These are phyloP conservation scores for Siderastrea radians DNA, from an alignment of 92 coral and sea anemone genomes.

Conservation along the genomic window DNA sequence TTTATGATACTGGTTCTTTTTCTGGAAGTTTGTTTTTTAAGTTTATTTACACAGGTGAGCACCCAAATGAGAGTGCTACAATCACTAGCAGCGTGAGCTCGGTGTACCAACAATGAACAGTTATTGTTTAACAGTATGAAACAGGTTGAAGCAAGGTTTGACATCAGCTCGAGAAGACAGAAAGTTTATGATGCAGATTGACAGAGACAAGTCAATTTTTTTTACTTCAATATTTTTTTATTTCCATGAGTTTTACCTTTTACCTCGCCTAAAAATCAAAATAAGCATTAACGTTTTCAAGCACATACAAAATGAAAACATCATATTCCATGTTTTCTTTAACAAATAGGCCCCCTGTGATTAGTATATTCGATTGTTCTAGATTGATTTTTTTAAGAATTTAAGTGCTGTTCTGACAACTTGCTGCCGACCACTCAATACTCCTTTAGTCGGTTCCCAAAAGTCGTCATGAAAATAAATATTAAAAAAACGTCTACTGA, in stretches of 20 bases:
- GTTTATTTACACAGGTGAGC: conserved; percentile 49
- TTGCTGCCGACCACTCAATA: not conserved
- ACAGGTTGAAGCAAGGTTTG: not conserved
- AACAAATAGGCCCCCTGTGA: not conserved
- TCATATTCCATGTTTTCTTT: not conserved
- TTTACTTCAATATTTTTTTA: no score
- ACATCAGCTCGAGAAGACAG: not conserved
- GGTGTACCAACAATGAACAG: not conserved
- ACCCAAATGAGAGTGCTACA: not conserved
- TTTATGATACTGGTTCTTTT: not conserved
- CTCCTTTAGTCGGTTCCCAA: not conserved
- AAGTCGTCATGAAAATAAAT: no score
- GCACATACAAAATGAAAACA: not conserved
- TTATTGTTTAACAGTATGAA: not conserved
- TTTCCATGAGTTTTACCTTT: no score
- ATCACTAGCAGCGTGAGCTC: conserved; percentile 5
- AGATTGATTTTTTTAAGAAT: not conserved
- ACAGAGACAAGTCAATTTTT: no score
- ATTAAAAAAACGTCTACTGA: no score
- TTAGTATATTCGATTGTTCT: not conserved
- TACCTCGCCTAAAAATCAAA: no score
- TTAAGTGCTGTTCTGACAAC: not conserved
- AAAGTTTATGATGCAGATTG: not conserved
- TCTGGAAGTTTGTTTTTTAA: conserved; percentile 10
- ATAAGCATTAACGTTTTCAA: no score